phyloP scores from a whole-genome alignment of 2,888 invertebrate species.

The Sphinx pinastri region DNA sequence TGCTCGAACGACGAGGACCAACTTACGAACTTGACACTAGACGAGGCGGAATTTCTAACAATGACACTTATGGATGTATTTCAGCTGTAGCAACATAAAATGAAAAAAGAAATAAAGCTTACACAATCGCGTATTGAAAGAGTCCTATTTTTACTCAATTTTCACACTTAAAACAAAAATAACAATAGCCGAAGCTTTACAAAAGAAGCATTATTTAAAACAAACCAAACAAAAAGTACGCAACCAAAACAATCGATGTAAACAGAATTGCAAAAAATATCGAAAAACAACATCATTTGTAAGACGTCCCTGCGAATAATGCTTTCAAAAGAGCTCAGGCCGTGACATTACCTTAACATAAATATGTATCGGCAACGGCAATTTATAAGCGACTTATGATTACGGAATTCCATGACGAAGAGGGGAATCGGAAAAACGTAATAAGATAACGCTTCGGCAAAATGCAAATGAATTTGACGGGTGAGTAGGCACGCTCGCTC shows the following conservation, averaged over 20 bases:
- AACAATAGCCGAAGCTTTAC: neutral
- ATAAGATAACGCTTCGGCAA: slow-evolving; percentile 68
- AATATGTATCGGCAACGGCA: slow-evolving; percentile 50
- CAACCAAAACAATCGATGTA: slow-evolving; percentile 11
- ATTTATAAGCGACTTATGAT: slow-evolving; percentile 54
- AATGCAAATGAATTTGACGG: slow-evolving; percentile 74
- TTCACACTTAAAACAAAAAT: neutral
- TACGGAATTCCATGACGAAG: slow-evolving; percentile 48
- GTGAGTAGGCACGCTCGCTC: slow-evolving; percentile 47
- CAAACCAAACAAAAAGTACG: neutral
- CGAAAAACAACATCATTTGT: slow-evolving; percentile 31
- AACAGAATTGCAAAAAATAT: slow-evolving; percentile 18
- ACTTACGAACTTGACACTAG: slow-evolving; percentile 25
- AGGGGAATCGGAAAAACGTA: slow-evolving; percentile 63
- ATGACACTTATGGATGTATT: slow-evolving; percentile 21
- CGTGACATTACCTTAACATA: slow-evolving; percentile 44
- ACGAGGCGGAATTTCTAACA: slow-evolving; percentile 24
- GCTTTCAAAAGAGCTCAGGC: slow-evolving; percentile 26
- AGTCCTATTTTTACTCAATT: neutral
- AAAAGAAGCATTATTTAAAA: neutral
- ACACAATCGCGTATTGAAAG: neutral
- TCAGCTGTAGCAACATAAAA: neutral
- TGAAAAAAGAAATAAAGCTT: neutral
- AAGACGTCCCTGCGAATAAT: slow-evolving; percentile 16
- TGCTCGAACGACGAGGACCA: slow-evolving; percentile 20